phyloP scores from a whole-genome alignment of 2,797 vertebrate species.

The Halcyon chelicuti region DNA sequence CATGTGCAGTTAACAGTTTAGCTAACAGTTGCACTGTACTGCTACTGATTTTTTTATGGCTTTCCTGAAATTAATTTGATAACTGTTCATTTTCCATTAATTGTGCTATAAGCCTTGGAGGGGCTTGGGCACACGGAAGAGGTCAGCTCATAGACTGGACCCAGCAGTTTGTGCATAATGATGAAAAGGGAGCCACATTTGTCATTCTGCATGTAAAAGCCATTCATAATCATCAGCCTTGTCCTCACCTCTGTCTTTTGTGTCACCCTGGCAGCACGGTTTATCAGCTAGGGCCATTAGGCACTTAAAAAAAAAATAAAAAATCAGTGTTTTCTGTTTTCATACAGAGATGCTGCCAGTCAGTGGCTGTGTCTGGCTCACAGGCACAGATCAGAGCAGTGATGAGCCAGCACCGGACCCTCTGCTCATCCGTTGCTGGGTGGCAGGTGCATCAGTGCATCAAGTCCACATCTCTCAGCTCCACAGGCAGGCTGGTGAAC shows the following conservation, averaged over 20 bases:
- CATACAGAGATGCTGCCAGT: neutral
- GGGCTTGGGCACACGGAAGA: neutral
- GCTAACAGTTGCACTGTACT: neutral
- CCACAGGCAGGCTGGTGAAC: neutral
- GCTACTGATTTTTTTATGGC: slow-evolving; percentile 7
- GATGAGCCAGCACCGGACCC: neutral
- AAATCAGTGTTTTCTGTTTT: neutral
- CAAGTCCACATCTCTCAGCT: neutral
- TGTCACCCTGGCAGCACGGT: neutral
- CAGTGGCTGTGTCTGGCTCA: neutral
- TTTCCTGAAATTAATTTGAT: slow-evolving; percentile 17
- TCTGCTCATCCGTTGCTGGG: neutral
- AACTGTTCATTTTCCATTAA: neutral
- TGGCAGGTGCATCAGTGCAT: neutral
- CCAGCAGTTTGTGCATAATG: neutral
- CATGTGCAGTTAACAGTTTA: neutral
- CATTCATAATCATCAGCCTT: neutral
- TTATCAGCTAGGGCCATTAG: neutral
- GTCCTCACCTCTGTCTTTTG: neutral
- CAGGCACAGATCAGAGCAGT: neutral
- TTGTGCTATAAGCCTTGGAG: neutral
- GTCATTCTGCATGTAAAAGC: neutral
- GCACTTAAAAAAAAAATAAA: neutral
- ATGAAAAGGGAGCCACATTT: neutral
- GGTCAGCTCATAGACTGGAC: neutral